phyloP scores from a whole-genome alignment of 1,140 invertebrate species.

The Penaeus vannamei region DNA sequence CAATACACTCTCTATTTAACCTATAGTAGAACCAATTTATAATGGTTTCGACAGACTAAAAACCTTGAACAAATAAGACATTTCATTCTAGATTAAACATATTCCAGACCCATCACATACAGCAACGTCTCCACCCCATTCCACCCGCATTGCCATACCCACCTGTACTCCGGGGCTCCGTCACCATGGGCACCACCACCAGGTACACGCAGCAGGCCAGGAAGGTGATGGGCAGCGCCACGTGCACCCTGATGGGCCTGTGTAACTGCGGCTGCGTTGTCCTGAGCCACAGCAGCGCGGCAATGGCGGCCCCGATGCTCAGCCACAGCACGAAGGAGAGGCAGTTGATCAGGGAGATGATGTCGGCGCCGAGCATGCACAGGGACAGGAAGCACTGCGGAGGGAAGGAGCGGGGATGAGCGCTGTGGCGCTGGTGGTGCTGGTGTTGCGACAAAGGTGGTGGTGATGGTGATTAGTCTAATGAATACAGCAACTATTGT shows the following conservation, averaged over 20 bases:
- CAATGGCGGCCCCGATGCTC: conserved; percentile 82
- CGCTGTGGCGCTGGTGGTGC: conserved; percentile 72
- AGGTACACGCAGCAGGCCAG: conserved; percentile 75
- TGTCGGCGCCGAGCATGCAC: conserved; percentile 81
- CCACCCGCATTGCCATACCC: background rate
- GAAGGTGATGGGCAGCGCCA: conserved; percentile 76
- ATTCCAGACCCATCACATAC: too few relatives aligned
- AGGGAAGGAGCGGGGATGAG: conserved; percentile 71
- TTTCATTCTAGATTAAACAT: too few relatives aligned
- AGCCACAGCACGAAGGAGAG: conserved; percentile 86
- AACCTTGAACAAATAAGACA: too few relatives aligned
- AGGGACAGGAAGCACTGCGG: conserved; percentile 81
- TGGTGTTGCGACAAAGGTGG: too few relatives aligned
- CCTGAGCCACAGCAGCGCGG: conserved; percentile 85
- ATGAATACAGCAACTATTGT: too few relatives aligned
- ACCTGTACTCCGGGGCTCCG: conserved; percentile 71
- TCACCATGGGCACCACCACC: conserved; percentile 74
- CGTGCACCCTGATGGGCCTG: conserved; percentile 85
- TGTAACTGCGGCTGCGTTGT: conserved; percentile 80
- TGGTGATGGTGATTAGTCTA: too few relatives aligned
- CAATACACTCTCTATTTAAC: too few relatives aligned
- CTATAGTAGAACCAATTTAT: too few relatives aligned
- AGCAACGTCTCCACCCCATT: background rate
- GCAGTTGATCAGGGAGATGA: conserved; percentile 84
- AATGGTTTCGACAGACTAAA: too few relatives aligned